phyloP scores from a whole-genome alignment of 2,797 vertebrate species.

The Phoeniculus purpureus region DNA sequence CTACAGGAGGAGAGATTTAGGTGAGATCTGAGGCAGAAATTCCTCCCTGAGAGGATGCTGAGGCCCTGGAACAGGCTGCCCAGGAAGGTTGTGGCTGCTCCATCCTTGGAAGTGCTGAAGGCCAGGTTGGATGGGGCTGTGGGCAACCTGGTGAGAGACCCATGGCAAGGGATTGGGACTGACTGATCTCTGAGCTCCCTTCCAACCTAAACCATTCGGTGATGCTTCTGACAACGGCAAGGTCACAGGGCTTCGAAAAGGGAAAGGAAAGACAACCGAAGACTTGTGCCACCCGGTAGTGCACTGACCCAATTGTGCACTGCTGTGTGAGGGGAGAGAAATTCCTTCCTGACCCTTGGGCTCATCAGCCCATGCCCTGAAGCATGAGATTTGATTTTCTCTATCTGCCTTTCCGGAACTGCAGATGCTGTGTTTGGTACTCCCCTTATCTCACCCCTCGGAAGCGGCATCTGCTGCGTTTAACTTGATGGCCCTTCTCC shows the following conservation, averaged over 20 bases:
- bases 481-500: constrained; percentile 58
- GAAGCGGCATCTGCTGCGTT: constrained; percentile 57
- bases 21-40: too few relatives aligned
- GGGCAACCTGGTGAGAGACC: too few relatives aligned
- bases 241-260: background rate
- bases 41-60: too few relatives aligned
- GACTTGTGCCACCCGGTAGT: constrained; percentile 23
- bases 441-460: constrained; percentile 63
- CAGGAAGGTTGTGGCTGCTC: too few relatives aligned
- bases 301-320: constrained; percentile 62
- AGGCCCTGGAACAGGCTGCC: too few relatives aligned
- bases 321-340: constrained; percentile 61
- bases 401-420: constrained; percentile 72
- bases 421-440: constrained; percentile 66
- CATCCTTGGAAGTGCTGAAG: too few relatives aligned
- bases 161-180: too few relatives aligned
- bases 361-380: constrained; percentile 62
- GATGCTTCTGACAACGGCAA: background rate
- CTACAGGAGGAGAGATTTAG: too few relatives aligned
- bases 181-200: too few relatives aligned
- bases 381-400: constrained; percentile 77
- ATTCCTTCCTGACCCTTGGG: constrained; percentile 62
- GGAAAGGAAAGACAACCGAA: background rate
- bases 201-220: too few relatives aligned
- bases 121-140: too few relatives aligned